Evolutionary conservation across 2,797 vertebrate genomes (phyloP).

Genomic region (Tamandua tetradactyla): DNA sequence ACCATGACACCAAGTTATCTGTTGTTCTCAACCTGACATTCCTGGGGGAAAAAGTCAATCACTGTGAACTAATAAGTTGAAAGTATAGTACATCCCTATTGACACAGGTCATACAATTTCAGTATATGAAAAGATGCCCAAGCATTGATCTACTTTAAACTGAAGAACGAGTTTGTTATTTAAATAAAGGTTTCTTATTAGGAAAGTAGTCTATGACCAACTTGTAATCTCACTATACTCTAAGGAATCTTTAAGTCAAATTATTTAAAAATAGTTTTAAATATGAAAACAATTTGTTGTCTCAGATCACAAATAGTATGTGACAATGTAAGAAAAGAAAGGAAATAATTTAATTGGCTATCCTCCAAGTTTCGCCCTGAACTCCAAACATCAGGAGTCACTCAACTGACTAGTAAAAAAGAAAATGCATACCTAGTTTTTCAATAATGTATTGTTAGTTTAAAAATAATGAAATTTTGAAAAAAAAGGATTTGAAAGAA

Average conservation of each 20-base stretch:
- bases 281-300: constrained; percentile 45
- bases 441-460: not conserved
- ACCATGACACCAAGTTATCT: too few relatives aligned
- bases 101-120: constrained; percentile 20
- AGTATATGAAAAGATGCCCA: constrained; percentile 22
- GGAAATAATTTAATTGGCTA: constrained; percentile 47
- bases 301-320: not conserved
- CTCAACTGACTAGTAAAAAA: not conserved
- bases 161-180: not conserved
- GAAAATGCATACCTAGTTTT: not conserved
- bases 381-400: constrained; percentile 14
- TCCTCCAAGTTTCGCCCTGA: constrained; percentile 30
- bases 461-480: not conserved
- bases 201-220: not conserved
- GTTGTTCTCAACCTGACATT: not conserved
- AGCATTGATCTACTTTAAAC: not conserved
- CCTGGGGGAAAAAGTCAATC: not conserved
- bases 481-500: not conserved
- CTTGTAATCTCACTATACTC: constrained; percentile 3
- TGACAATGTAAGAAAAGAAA: constrained; percentile 49
- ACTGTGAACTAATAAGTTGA: constrained; percentile 34
- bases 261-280: constrained; percentile 51
- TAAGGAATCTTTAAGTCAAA: constrained; percentile 5
- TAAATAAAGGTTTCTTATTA: constrained; percentile 42
- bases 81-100: not conserved